Evolutionary conservation across 2,113 vertebrate species (phyloP), one percentile per base, ranked within the genome.

Genomic region (Halcyon malimbica): DNA sequence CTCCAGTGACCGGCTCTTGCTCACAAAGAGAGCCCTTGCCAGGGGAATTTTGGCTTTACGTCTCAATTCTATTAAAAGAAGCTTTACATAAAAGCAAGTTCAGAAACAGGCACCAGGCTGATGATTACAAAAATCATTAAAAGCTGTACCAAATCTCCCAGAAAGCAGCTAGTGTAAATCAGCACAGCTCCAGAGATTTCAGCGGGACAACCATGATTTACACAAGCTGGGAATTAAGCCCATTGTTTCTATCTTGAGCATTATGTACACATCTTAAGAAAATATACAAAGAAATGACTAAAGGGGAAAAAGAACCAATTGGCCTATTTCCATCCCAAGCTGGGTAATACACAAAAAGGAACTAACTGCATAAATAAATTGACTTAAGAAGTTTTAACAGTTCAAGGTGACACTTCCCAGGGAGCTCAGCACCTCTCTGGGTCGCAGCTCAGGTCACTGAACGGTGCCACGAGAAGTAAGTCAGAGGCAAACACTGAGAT

Each of bases 381-480:
- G 9, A 35, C 23, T 31, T 31, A 11, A 28, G 35, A 9, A 18
- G 25, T 10, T 85, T 39, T 9, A 9, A 10, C 3, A 37, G 29
- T 2, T n/a, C 2, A 2, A 46, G 31, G 62, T 35, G 87, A 29
- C 2, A 0, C 21, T 74, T 60, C 37, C 67, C 14, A 1, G 68
- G 91, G 62, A 67, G 50, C 54, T 74, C 87, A 83, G 93, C 79
- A 50, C 53, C 51, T 37, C 9, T 16, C 48, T 7, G 57, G 21
- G 12, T 26, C 5, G 1, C 1, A 1, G 11, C 12, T 59, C 10
- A 0, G 2, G 12, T 0, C 28, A 44, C 24, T 12, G 8, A 21
- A 2, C 0, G 1, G 44, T 42, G 57, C 51, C 53, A 17, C 0
- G 0, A 67, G 65, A 23, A 77, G 59, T 15, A 21, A 12, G 2